A percentile compares a stretch with the other conserved stretches of the same genome.
Conservation (phyloP, 2,797 vertebrate genomes). For the Muraenolepis orangiensis region DNA sequence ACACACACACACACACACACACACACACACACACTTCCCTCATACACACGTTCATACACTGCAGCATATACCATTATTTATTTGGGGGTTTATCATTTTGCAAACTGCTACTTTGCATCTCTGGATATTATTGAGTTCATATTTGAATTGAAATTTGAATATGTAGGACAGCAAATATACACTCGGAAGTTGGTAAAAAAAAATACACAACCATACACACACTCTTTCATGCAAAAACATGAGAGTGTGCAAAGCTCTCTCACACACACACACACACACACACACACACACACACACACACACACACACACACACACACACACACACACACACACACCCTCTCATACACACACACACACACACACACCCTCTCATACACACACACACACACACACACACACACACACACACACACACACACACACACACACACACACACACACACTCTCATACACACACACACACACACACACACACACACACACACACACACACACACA, state of each 20-base stretch:
- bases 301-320: no score
- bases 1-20: constrained; percentile 38
- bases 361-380: neutral
- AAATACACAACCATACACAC: neutral
- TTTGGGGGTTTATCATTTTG: no score
- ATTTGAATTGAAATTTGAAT: no score
- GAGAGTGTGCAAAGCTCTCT: neutral
- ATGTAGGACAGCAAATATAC: no score
- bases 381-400: neutral
- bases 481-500: constrained; percentile 2
- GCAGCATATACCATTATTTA: no score
- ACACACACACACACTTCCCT: neutral
- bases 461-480: constrained; percentile 3
- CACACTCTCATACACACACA: no score
- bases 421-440: constrained; percentile 25
- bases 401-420: constrained; percentile 18
- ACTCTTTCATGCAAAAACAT: constrained; percentile 1
- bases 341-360: constrained; percentile 1
- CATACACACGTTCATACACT: neutral
- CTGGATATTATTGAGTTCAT: no score
- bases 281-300: constrained; percentile 30
- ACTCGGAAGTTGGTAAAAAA: no score
- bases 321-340: constrained; percentile 2
- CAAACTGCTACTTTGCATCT: no score
- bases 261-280: constrained; percentile 14